A percentile compares a stretch with the other conserved stretches of the same genome.
These are phyloP conservation scores for Carassius carassius DNA, from an alignment of 2,113 vertebrate genomes.

Conservation along the genomic window DNA sequence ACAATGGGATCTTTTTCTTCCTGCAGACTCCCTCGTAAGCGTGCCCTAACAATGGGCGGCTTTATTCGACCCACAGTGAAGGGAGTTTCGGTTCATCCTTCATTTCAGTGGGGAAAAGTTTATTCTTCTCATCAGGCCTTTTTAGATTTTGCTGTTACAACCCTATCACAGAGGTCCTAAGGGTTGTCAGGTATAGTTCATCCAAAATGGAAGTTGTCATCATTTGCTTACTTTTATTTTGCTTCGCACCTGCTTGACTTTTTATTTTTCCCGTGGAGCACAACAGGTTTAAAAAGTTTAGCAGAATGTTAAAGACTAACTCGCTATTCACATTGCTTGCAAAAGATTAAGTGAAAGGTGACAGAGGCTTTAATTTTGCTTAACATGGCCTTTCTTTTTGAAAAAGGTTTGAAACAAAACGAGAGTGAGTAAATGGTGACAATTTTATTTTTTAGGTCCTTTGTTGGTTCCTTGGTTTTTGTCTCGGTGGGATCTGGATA, in stretches of 20 bases:
- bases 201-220: background rate
- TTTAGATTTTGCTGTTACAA: constrained; percentile 13
- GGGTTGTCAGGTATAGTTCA: background rate
- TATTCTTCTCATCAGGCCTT: constrained; percentile 37
- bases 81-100: constrained; percentile 43
- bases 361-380: too few relatives aligned
- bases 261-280: too few relatives aligned
- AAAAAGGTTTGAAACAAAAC: too few relatives aligned
- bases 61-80: constrained; percentile 51
- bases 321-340: background rate
- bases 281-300: too few relatives aligned
- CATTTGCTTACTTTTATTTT: too few relatives aligned
- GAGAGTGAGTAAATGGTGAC: too few relatives aligned
- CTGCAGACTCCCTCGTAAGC: constrained; percentile 34
- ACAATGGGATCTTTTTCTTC: constrained; percentile 58
- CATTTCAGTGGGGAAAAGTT: constrained; percentile 41
- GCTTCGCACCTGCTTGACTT: too few relatives aligned
- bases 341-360: too few relatives aligned
- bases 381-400: too few relatives aligned
- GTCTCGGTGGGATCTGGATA: background rate
- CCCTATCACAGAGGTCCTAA: constrained; percentile 11
- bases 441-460: too few relatives aligned
- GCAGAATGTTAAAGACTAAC: background rate
- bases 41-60: constrained; percentile 55
- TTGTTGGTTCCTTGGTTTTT: background rate